Base-by-base conservation (phyloP, 2,113 vertebrate genomes). In the Tyto alba region DNA sequence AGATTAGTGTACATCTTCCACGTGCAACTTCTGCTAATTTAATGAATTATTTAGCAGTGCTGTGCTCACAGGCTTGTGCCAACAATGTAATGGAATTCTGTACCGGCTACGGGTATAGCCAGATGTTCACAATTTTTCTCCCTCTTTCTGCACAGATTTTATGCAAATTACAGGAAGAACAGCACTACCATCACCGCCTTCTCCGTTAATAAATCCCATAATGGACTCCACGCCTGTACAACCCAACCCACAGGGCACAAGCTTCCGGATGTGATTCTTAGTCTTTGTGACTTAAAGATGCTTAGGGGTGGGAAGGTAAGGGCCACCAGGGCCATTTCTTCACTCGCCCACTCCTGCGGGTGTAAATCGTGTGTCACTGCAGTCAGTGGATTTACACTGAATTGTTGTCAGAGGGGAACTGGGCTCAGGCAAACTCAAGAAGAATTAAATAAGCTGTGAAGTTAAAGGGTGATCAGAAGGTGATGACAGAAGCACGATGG, bases 81-180 rank as follows among this genome's bases (percentile, higher is more conserved):
- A 96, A 88, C 85, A 73, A 0, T 0, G 22, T 93, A 96, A 97
- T 96, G 87, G 92, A 94, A 96, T 96, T 97, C 89, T 85, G 82
- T 84, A 88, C 77, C 10, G 13, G 92, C 88, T 96, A 63, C 0
- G 47, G 67, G 20, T 84, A 77, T 25, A 82, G 73, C 93, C 97
- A 97, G 97, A 97, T 97, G 97, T 97, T 97, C 92, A 94, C 85
- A 85, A 85, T 97, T 96, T 89, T 90, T 62, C 56, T 97, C 34
- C 60, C 38, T 93, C 85, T 71, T 91, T 90, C 92, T 87, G 77
- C 75, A 83, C 85, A 96, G 93, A 93, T 94, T 95, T 97, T 93
- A 96, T 96, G 95, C 68, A 94, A 95, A 97, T 96, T 82, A 41
- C 47, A 88, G 86, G 57, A 92, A 88, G 53, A 94, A 64, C 50